phyloP scores from a whole-genome alignment of 2,888 invertebrate species.

The Pachycephus smyrnensis region DNA sequence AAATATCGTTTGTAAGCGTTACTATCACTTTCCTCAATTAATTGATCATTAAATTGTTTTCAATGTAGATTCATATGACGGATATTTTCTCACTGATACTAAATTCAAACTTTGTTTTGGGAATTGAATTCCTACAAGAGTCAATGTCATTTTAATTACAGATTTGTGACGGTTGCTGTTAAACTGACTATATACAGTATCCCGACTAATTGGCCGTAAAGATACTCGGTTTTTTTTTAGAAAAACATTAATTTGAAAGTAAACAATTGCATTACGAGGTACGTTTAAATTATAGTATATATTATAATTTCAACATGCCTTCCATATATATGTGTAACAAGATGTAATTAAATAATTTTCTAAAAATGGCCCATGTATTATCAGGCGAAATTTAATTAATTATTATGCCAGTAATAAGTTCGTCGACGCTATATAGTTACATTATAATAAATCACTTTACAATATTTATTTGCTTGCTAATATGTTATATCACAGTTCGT shows the following conservation, averaged over 20 bases:
- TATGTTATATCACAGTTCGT: background rate
- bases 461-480: background rate
- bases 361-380: background rate
- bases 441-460: background rate
- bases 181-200: background rate
- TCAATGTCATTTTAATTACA: background rate
- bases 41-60: background rate
- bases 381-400: background rate
- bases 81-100: background rate
- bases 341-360: background rate
- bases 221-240: background rate
- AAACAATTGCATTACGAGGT: background rate
- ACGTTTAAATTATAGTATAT: background rate
- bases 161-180: background rate
- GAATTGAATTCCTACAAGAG: background rate
- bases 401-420: background rate
- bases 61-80: background rate
- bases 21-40: background rate
- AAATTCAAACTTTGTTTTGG: background rate
- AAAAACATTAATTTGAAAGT: background rate
- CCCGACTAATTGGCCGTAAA: background rate
- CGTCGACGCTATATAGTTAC: background rate
- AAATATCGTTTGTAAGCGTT: background rate
- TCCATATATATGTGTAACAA: background rate
- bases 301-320: background rate